Evolutionary conservation across 2,888 invertebrate genomes (phyloP), one percentile per base, ranked within the genome.

Genomic region (Cryptocephalus primarius): DNA sequence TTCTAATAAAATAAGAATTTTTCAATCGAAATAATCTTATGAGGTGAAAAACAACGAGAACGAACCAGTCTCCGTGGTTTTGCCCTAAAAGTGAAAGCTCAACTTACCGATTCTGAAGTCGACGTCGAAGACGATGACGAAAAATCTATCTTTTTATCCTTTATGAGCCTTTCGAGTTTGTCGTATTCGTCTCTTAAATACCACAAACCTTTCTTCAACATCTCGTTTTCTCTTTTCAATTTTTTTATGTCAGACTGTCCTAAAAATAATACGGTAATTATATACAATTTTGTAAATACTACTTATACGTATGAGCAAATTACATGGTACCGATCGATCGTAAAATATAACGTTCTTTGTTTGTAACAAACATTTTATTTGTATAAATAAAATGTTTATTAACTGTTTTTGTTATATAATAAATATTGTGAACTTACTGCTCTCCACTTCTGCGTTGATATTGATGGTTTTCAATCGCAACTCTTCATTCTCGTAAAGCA

Each of bases 401-500:
- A 4, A 4, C 22, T 22, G 22, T 22, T 22, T 22, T 22, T 6
- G 22, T 22, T 22, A 22, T 6, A 6, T 22, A 22, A 22, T 22
- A 6, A 22, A 22, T 22, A 2, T 22, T 22, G 22, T 22, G 22
- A 22, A 52, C 55, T 52, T 75, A 88, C 89, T 89, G 79, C 87
- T 78, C 72, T 92, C 92, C 43, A 92, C 88, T 75, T 91, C 91
- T 47, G 90, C 91, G 68, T 90, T 91, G 65, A 91, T 91, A 64
- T 90, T 88, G 67, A 91, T 90, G 33, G 91, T 91, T 61, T 90
- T 80, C 65, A 91, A 72, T 56, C 92, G 76, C 44, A 92, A 75
- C 70, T 91, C 92, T 66, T 92, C 92, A 77, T 92, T 92, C 74
- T 92, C 92, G 75, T 87, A 91, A 59, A 91, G 83, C 89, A 91